phyloP scores from a whole-genome alignment of 1,140 invertebrate species.

The Vollenhovia emeryi region DNA sequence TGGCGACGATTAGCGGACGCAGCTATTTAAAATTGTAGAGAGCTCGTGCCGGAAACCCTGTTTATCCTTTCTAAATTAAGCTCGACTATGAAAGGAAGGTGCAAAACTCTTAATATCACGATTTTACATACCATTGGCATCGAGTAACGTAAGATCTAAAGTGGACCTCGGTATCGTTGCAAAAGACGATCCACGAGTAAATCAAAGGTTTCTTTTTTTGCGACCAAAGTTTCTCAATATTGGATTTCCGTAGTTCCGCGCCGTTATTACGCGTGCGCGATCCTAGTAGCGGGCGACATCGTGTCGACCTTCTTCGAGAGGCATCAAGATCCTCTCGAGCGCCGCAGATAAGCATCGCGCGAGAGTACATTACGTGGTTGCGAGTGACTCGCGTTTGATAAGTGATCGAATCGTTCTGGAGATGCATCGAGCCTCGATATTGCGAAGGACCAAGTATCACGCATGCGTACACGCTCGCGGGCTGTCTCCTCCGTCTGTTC shows the following conservation, averaged over 20 bases:
- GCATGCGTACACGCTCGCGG: conserved; percentile 69
- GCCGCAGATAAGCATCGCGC: conserved; percentile 32
- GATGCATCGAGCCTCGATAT: conserved; percentile 37
- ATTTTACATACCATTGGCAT: neutral
- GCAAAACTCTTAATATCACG: neutral
- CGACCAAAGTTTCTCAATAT: neutral
- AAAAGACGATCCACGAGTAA: neutral
- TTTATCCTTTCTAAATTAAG: conserved; percentile 38
- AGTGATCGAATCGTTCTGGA: conserved; percentile 66
- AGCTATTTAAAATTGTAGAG: neutral
- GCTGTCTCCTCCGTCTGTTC: conserved; percentile 67
- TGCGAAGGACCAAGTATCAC: conserved; percentile 69
- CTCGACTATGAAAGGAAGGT: neutral
- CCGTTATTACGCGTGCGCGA: neutral
- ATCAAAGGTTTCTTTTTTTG: neutral
- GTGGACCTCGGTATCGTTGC: neutral
- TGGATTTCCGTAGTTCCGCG: neutral
- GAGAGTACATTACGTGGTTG: conserved; percentile 53
- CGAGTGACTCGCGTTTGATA: conserved; percentile 70
- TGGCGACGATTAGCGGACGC: neutral
- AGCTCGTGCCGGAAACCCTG: neutral
- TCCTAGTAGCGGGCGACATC: neutral
- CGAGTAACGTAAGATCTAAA: neutral
- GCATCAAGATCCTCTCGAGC: conserved; percentile 22
- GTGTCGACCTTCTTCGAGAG: conserved; percentile 13